Conservation (phyloP, 2,888 invertebrate genomes). For the Luperina testacea region DNA sequence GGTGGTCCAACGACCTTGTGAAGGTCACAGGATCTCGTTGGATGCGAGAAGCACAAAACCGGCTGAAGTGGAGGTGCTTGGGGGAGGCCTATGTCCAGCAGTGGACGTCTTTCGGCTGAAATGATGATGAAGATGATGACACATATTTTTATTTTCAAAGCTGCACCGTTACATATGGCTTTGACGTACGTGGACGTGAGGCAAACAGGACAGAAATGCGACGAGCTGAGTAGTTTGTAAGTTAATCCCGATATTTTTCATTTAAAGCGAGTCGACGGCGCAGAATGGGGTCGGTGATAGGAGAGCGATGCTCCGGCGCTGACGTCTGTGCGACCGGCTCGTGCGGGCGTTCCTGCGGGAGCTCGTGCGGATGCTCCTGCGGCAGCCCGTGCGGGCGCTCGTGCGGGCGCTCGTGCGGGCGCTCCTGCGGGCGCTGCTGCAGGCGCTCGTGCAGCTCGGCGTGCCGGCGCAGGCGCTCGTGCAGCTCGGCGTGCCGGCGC, state of each 20-base stretch:
- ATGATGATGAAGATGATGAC: too few relatives aligned
- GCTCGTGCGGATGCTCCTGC: slow-evolving; percentile 3
- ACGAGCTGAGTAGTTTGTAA: background rate
- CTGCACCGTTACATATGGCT: background rate
- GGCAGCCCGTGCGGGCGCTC: too few relatives aligned
- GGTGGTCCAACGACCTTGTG: too few relatives aligned
- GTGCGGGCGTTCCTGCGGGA: slow-evolving; percentile 21
- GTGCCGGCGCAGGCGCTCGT: slow-evolving; percentile 16
- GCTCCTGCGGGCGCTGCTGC: slow-evolving; percentile 10
- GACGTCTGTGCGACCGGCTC: background rate
- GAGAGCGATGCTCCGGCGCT: background rate
- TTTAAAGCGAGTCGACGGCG: slow-evolving; percentile 49
- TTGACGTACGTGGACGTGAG: background rate
- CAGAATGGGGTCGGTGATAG: slow-evolving; percentile 26
- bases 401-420: background rate
- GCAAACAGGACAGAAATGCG: background rate
- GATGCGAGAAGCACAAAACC: too few relatives aligned
- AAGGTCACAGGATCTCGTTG: too few relatives aligned
- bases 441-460: slow-evolving; percentile 13
- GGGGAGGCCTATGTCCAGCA: too few relatives aligned
- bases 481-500: background rate
- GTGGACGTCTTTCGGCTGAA: too few relatives aligned
- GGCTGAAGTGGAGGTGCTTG: too few relatives aligned
- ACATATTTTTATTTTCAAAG: background rate
- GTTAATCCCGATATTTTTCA: slow-evolving; percentile 37